Percentiles rank a stretch among this genome's conserved stretches.
These are phyloP conservation scores for Neomorphus geoffroyi DNA, from an alignment of 2,797 vertebrate species.

Conservation along the genomic window DNA sequence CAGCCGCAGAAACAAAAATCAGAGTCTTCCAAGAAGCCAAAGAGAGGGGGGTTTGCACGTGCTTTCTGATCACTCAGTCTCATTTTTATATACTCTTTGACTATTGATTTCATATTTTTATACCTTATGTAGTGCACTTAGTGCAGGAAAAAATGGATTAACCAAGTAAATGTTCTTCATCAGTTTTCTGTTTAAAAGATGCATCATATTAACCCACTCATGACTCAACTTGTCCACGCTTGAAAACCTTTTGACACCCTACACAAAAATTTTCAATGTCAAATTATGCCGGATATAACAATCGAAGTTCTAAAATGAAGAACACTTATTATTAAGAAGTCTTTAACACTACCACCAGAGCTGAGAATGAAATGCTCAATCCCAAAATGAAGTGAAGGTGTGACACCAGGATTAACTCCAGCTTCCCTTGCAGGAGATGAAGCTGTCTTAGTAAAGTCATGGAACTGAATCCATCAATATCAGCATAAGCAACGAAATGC, in stretches of 20 bases:
- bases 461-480: not conserved
- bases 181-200: slow-evolving; percentile 53
- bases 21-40: not conserved
- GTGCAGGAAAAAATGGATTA: slow-evolving; percentile 36
- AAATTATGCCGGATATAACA: not conserved
- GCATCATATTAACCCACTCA: slow-evolving; percentile 2
- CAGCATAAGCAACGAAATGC: not conserved
- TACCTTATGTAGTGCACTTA: slow-evolving; percentile 37
- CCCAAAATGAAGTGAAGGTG: not conserved
- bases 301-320: not conserved
- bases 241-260: not conserved
- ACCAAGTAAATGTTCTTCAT: slow-evolving; percentile 16
- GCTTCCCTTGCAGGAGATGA: fast-evolving
- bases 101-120: slow-evolving; percentile 38
- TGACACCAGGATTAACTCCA: not conserved
- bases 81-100: slow-evolving; percentile 28
- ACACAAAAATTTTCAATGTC: not conserved
- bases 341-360: not conserved
- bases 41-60: not conserved
- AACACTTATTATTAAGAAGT: not conserved
- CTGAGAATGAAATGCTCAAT: not conserved
- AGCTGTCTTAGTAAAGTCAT: not conserved
- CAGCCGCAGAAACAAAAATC: not conserved
- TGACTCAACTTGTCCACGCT: slow-evolving; percentile 20
- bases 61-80: not conserved